These are phyloP conservation scores for Apteryx owenii DNA, from an alignment of 2,113 vertebrate genomes.

Conservation along the genomic window DNA sequence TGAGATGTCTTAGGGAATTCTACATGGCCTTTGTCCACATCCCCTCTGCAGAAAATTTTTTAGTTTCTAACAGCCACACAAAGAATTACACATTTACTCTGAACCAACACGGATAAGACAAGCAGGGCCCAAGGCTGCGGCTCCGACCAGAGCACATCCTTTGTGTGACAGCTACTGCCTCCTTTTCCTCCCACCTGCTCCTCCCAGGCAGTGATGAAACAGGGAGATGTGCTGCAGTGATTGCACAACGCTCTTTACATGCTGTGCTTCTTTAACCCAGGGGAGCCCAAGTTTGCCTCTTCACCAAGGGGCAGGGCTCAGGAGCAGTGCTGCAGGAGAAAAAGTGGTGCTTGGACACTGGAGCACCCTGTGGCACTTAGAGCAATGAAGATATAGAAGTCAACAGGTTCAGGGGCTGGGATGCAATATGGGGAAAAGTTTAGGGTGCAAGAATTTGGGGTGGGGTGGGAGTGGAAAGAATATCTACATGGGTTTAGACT, in stretches of 20 bases:
- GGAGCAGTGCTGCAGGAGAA: neutral
- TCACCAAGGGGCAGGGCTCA: neutral
- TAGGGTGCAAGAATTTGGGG: neutral
- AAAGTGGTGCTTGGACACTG: neutral
- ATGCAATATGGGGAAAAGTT: accelerated
- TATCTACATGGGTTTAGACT: neutral
- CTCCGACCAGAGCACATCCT: neutral
- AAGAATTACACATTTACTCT: neutral
- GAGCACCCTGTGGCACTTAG: neutral
- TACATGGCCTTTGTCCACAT: neutral
- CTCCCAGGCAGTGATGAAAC: neutral
- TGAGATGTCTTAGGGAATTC: neutral
- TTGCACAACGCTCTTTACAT: neutral
- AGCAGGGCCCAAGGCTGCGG: neutral
- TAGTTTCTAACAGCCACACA: neutral
- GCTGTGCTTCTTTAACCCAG: accelerated
- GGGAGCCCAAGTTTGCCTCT: neutral
- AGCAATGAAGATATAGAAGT: neutral
- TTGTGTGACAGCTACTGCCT: neutral
- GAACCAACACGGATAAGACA: neutral
- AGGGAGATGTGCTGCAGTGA: neutral
- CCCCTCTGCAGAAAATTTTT: neutral
- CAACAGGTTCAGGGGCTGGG: neutral
- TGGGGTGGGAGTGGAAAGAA: neutral
- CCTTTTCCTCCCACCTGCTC: neutral